Evolutionary conservation across 1,140 invertebrate species (phyloP).

Genomic region (Acyrthosiphon pisum): DNA sequence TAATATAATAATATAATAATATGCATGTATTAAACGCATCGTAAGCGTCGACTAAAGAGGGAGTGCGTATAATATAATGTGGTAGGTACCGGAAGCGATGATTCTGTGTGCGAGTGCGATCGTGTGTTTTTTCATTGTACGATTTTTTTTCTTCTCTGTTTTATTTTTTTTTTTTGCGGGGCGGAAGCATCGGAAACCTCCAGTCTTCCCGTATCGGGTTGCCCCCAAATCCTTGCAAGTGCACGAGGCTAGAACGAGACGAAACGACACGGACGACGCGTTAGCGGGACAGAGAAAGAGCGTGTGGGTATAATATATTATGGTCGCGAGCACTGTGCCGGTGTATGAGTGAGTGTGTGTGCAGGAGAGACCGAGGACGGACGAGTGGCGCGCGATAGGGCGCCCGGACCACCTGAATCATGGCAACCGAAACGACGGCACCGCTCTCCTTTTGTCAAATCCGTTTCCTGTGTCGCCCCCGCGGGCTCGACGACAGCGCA

Average conservation of each 20-base stretch:
- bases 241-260: background rate
- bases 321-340: background rate
- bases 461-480: constrained; percentile 50
- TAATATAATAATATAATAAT: constrained; percentile 35
- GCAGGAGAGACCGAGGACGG: background rate
- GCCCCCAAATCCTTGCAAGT: constrained; percentile 52
- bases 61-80: background rate
- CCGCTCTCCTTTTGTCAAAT: constrained; percentile 52
- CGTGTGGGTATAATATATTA: background rate
- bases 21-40: constrained; percentile 28
- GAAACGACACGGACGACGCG: background rate
- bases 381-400: constrained; percentile 11
- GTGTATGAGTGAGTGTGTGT: background rate
- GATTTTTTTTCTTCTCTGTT: background rate
- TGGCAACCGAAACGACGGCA: constrained; percentile 53
- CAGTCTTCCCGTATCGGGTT: constrained; percentile 56
- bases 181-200: constrained; percentile 51
- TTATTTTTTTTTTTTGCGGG: constrained; percentile 30
- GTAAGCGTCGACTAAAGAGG: background rate
- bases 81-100: constrained; percentile 29
- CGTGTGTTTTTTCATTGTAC: constrained; percentile 38
- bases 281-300: background rate
- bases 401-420: constrained; percentile 56
- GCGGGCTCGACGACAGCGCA: constrained; percentile 18
- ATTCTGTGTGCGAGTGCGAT: constrained; percentile 45